Conservation (phyloP, 2,113 vertebrate genomes). For the Odocoileus hemionus region DNA sequence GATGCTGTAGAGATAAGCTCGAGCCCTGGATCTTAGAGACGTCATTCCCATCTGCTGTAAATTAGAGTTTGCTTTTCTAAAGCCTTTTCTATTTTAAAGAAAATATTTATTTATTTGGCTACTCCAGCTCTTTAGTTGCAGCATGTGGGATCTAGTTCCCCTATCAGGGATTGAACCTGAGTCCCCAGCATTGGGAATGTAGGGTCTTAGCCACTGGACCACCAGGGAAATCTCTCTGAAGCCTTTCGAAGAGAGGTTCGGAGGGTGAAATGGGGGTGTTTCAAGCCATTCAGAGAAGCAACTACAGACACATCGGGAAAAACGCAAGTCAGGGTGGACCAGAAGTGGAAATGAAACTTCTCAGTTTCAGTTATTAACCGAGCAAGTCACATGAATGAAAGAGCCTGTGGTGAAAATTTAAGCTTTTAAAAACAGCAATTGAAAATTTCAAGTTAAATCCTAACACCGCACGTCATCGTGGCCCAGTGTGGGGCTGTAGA, state of each 20-base stretch:
- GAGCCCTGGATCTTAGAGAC: not conserved
- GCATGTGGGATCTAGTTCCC: not conserved
- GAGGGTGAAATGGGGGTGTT: not conserved
- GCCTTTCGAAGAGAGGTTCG: not conserved
- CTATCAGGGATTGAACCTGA: not conserved
- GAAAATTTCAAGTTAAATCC: not conserved
- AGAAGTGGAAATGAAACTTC: slow-evolving; percentile 44
- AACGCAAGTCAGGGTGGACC: not conserved
- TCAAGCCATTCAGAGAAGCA: not conserved
- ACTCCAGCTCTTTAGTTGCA: not conserved
- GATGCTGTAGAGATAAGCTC: not conserved
- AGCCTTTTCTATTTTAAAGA: not conserved
- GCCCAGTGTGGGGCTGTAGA: not conserved
- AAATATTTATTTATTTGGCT: not conserved
- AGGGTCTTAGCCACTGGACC: not conserved
- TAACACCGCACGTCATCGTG: not conserved
- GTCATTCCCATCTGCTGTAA: not conserved
- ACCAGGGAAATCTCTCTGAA: not conserved
- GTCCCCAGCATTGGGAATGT: not conserved
- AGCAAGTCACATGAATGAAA: not conserved
- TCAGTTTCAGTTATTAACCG: not conserved
- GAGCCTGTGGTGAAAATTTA: not conserved
- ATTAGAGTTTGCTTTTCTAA: not conserved
- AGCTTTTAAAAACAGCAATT: not conserved
- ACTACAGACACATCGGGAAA: not conserved